Percentiles rank a stretch among this genome's conserved stretches.
Evolutionary conservation across 2,797 vertebrate genomes (phyloP).

Genomic region (Merluccius polli): DNA sequence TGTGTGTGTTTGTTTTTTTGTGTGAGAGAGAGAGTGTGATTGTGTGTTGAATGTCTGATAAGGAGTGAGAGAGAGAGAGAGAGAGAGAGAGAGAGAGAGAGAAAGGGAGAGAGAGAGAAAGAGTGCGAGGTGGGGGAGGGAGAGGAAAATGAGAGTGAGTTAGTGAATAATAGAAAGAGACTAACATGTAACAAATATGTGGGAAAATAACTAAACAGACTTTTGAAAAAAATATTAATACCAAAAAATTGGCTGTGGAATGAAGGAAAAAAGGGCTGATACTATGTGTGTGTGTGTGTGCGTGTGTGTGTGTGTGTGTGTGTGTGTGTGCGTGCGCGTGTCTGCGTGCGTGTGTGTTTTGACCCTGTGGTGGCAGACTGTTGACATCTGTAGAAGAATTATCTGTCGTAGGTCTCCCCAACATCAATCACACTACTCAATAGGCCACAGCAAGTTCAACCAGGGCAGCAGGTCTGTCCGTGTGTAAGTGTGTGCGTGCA

Average conservation of each 20-base stretch:
- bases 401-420: conserved; percentile 64
- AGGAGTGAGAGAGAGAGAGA: too few species aligned
- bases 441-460: conserved; percentile 73
- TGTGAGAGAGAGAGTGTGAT: conserved; percentile 4
- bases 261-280: background rate
- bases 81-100: too few species aligned
- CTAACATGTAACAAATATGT: too few species aligned
- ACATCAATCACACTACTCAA: conserved; percentile 79
- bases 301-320: conserved; percentile 18
- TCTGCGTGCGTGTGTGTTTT: conserved; percentile 48
- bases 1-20: conserved; percentile 18
- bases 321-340: conserved; percentile 24
- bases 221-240: too few species aligned
- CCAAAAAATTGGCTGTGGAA: too few species aligned
- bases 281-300: background rate
- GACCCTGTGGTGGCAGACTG: conserved; percentile 72
- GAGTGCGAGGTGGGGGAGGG: too few species aligned
- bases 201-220: too few species aligned
- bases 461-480: conserved; percentile 48
- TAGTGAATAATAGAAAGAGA: too few species aligned
- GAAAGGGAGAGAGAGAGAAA: too few species aligned
- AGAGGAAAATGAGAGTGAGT: too few species aligned
- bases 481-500: conserved; percentile 22
- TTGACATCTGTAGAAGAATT: conserved; percentile 75
- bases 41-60: too few species aligned